These are phyloP conservation scores for Brachynemurus nebulosus DNA, from an alignment of 2,888 invertebrate species.

Conservation along the genomic window DNA sequence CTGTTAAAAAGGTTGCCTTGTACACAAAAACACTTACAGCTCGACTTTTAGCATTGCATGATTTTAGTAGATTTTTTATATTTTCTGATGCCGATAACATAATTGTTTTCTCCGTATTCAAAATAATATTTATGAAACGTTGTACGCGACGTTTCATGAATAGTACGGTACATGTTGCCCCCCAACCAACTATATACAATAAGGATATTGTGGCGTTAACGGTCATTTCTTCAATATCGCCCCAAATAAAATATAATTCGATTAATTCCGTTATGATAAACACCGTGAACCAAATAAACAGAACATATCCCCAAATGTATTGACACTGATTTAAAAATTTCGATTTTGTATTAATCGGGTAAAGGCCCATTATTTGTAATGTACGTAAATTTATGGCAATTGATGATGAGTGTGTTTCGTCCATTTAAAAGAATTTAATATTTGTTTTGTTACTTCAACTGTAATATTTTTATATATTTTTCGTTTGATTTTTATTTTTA, in stretches of 20 bases:
- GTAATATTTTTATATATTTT: no score
- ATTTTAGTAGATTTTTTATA: no score
- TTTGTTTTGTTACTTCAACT: no score
- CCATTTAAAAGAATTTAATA: no score
- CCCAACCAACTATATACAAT: constrained; percentile 8
- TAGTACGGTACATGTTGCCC: constrained; percentile 9
- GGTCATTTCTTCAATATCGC: constrained; percentile 11
- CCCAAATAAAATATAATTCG: constrained; percentile 11
- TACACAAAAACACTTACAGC: constrained; percentile 10
- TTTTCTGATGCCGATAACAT: constrained; percentile 2
- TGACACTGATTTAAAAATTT: constrained; percentile 2
- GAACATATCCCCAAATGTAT: constrained; percentile 8
- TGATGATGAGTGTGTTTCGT: no score
- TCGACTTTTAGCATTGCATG: constrained; percentile 7
- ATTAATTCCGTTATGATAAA: constrained; percentile 9
- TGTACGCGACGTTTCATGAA: constrained; percentile 7
- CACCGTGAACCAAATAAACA: constrained; percentile 9
- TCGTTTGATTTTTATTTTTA: no score
- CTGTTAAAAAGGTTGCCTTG: constrained; percentile 7
- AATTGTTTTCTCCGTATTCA: constrained; percentile 5
- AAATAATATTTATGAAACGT: constrained; percentile 7
- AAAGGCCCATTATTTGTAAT: constrained; percentile 35
- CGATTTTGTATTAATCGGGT: constrained; percentile 7
- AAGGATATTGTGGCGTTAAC: constrained; percentile 11
- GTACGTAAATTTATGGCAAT: background rate